Evolutionary conservation across 2,113 vertebrate species (phyloP), one percentile per base, ranked within the genome.

Genomic region (Eleginops maclovinus): DNA sequence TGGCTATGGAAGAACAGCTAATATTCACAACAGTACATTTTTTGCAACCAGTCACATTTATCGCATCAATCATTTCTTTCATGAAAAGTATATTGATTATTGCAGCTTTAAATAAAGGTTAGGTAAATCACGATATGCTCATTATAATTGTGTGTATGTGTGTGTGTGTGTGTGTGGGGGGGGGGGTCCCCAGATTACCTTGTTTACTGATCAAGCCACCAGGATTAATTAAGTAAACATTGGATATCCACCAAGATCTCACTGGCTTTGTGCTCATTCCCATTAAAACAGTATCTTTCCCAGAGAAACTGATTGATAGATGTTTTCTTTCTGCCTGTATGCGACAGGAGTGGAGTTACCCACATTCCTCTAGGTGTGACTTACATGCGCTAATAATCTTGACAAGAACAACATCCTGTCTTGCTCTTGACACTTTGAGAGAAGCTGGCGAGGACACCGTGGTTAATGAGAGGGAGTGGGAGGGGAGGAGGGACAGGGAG

Each of bases 391-490:
- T 80, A 87, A 80, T 79, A 82, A 77, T 75, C 67, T 59, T 47
- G 65, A 84, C 72, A 69, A 72, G 74, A 70, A 75, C 51, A 70
- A 75, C 87, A 66, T 80, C 79, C 75, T 78, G 75, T 87, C 68
- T 81, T 8, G 46, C 69, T 70, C 47, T 16, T 74, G 86, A 87
- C 83, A 78, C 81, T 77, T 51, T 17, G 68, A 83, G 78, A 83
- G 84, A 63, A 81, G 62, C 67, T 61, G 78, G 76, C 44, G 51
- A 54, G 71, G 76, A 73, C 59, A 68, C 55, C 47, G 46, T 63
- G 78, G 73, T 90, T n/a, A 88, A 90, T 89, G 87, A 91, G 89
- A 83, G 73, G 12, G 81, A 81, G 88, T 72, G 82, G 88, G 78
- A 88, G 82, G 86, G 79, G 72, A 80, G 72, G 75, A 79, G 72